Evolutionary conservation across 1,140 invertebrate species (phyloP), one percentile per base, ranked within the genome.

Genomic region (Atta texana): DNA sequence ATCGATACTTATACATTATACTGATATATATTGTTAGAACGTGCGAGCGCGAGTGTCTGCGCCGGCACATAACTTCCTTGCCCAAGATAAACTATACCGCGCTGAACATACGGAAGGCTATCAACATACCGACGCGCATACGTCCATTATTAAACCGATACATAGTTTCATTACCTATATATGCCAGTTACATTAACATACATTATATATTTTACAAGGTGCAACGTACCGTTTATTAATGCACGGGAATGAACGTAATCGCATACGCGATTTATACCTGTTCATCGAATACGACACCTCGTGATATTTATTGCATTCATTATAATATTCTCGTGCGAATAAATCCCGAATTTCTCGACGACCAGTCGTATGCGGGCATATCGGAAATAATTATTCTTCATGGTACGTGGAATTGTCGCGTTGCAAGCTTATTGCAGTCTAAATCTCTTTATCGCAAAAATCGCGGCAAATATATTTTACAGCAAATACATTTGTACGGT

Each of bases 131-230:
- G 28, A 24, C 24, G 18, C 34, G 21, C 14, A 24, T 59, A 80
- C 63, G 55, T 82, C 55, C 80, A 72, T 82, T 82, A 82, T 82
- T 72, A 82, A 72, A 53, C 68, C 51, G 78, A 72, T 34, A 16
- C 55, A 49, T 59, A 82, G 68, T 82, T 82, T 82, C 68, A 14
- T 55, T 72, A 71, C 64, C 55, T 57, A 21, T 74, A 31, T 59
- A 18, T 59, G 34, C 18, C 39, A 82, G 55, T 61, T 82, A 61
- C 57, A 61, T 82, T 82, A 82, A 59, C 80, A 6, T 61, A 39
- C 68, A 31, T 61, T 74, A 61, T 53, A 82, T 31, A 82, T 72
- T 72, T 44, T 59, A 69, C 68, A 59, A 18, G 68, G 68, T 10
- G 51, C 24, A 74, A 31, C 34, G 53, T 31, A 34, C 18, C 76